Conservation (phyloP, 2,113 vertebrate species). For the Chelonoidis abingdonii region DNA sequence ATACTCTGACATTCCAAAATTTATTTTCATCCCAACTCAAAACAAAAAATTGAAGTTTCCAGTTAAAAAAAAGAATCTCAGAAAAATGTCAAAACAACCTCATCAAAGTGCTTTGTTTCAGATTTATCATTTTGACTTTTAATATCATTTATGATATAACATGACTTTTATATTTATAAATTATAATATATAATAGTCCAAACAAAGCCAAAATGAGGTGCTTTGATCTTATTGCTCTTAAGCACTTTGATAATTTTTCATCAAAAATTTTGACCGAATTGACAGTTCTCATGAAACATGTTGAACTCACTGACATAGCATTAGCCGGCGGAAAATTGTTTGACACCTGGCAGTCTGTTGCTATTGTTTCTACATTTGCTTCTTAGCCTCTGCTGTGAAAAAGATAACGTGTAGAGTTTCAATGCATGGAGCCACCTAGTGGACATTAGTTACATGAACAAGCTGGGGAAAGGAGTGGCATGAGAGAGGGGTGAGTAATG, state of each 20-base stretch:
- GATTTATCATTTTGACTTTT: conserved; percentile 23
- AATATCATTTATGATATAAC: neutral
- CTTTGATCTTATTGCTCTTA: neutral
- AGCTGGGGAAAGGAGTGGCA: neutral
- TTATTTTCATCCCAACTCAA: neutral
- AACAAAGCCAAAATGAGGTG: conserved; percentile 50
- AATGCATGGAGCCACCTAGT: neutral
- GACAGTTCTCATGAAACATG: neutral
- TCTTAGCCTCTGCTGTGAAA: neutral
- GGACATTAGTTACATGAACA: neutral
- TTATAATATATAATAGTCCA: neutral
- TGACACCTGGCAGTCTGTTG: conserved; percentile 32
- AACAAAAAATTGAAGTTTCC: conserved; percentile 6
- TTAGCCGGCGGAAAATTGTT: conserved; percentile 24
- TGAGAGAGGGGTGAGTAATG: neutral
- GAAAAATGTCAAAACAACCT: neutral
- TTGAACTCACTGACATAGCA: conserved; percentile 34
- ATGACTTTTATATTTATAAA: conserved; percentile 3
- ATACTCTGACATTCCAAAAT: neutral
- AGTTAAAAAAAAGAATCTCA: neutral
- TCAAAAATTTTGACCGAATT: conserved; percentile 1
- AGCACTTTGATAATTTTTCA: conserved; percentile 48
- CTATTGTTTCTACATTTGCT: neutral
- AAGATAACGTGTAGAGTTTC: neutral
- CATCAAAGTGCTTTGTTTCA: conserved; percentile 1